Conservation (phyloP, 2,888 invertebrate species). For the Troilus luridus region DNA sequence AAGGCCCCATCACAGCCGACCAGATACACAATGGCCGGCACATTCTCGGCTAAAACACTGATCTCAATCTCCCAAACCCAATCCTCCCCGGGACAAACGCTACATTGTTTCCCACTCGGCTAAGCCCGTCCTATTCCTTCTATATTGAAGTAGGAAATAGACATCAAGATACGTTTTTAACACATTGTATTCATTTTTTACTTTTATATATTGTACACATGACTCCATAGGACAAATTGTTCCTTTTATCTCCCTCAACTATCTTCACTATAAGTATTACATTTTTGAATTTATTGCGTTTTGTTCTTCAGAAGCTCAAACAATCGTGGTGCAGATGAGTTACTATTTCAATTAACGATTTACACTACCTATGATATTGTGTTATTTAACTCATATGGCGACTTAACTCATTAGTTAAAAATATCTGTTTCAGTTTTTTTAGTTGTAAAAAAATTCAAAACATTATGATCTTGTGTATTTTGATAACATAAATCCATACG, state of each 20-base stretch:
- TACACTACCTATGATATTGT: no score
- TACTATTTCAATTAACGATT: no score
- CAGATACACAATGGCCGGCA: slow-evolving; percentile 40
- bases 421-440: no score
- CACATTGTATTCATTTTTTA: background rate
- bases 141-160: background rate
- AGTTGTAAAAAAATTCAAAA: no score
- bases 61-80: slow-evolving; percentile 37
- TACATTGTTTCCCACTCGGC: slow-evolving; percentile 16
- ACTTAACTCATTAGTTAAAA: no score
- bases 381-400: no score
- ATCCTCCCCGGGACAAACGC: slow-evolving; percentile 20
- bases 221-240: background rate
- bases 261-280: background rate
- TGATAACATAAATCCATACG: no score
- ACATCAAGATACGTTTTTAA: background rate
- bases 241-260: background rate
- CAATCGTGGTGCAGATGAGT: no score
- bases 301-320: no score
- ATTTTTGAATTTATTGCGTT: no score
- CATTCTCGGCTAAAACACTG: slow-evolving; percentile 49
- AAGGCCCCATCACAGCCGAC: background rate
- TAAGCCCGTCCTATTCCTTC: background rate
- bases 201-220: background rate
- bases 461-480: no score